Percentiles rank a stretch among this genome's conserved stretches.
Conservation (phyloP, 2,797 vertebrate genomes). For the Phrynocephalus guinanensis region DNA sequence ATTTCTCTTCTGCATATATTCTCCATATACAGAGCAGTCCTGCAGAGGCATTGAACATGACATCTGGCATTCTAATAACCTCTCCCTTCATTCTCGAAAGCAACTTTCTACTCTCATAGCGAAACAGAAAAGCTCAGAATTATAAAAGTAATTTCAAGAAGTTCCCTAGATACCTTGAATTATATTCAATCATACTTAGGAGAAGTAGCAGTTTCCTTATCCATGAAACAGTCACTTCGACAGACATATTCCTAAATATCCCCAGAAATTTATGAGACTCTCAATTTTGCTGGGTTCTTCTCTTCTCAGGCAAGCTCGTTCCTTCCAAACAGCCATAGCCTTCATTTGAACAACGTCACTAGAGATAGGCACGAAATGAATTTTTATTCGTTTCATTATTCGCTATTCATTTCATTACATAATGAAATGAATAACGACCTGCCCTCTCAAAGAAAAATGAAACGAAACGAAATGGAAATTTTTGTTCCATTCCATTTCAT, state of each 20-base stretch:
- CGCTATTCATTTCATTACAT: no score
- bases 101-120: neutral
- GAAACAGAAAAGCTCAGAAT: neutral
- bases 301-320: neutral
- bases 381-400: no score
- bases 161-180: neutral
- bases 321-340: neutral
- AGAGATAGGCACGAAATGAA: no score
- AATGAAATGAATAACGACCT: no score
- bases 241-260: neutral
- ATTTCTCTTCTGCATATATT: neutral
- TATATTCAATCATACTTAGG: neutral
- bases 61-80: neutral
- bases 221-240: neutral
- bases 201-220: neutral
- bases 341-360: neutral
- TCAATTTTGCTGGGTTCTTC: neutral
- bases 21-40: neutral
- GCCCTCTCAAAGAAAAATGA: no score
- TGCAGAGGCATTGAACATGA: neutral
- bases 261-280: slow-evolving; percentile 3
- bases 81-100: neutral
- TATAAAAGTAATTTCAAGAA: neutral
- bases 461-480: neutral
- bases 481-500: no score